phyloP scores from a whole-genome alignment of 2,888 invertebrate genomes.

The Oscheius sp. region DNA sequence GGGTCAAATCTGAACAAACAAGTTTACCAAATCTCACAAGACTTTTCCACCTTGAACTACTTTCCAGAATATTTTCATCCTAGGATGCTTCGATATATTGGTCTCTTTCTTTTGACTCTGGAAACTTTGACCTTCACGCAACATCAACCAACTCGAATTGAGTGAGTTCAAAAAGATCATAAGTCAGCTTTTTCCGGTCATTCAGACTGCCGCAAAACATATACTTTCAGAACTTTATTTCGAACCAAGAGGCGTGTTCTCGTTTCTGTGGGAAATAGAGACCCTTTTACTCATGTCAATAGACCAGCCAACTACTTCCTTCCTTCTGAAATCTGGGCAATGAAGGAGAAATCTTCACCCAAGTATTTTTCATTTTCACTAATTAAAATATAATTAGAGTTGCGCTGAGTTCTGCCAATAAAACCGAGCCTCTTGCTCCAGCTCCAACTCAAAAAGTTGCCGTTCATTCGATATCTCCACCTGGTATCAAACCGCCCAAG shows the following conservation, averaged over 20 bases:
- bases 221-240: background rate
- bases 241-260: background rate
- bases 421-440: background rate
- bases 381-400: background rate
- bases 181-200: background rate
- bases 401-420: background rate
- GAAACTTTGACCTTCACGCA: conserved; percentile 2
- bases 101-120: too few species aligned
- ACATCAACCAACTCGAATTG: background rate
- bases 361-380: background rate
- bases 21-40: too few species aligned
- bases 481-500: conserved; percentile 25
- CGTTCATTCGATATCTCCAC: background rate
- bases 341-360: background rate
- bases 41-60: too few species aligned
- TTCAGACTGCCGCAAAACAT: too few species aligned
- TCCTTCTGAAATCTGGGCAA: background rate
- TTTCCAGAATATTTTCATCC: too few species aligned
- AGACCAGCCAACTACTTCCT: conserved; percentile 12
- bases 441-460: background rate
- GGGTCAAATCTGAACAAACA: too few species aligned
- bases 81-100: too few species aligned
- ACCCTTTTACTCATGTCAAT: conserved; percentile 1
- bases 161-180: conserved; percentile 3
- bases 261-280: background rate